Base-by-base conservation (phyloP, 2,113 vertebrate species). In the Paradoxurus hermaphroditus region DNA sequence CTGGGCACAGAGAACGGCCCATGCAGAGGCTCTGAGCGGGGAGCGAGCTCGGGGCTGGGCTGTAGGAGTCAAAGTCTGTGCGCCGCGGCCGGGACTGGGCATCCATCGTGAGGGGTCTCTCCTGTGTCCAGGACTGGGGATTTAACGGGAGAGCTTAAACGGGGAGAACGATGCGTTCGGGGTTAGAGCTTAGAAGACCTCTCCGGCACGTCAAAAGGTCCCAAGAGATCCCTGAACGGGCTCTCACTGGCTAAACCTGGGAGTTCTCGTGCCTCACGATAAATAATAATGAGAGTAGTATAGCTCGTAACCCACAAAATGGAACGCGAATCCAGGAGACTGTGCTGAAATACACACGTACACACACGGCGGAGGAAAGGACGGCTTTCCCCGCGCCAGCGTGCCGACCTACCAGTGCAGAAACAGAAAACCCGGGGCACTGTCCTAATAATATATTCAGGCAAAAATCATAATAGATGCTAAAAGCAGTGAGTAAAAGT, bases 151-250 rank as follows among this genome's bases (percentile, higher is more conserved):
- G 29, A 39, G 70, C 84, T 84, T 56, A 92, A 90, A 25, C 25
- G 68, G 2, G n/a, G 25, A 87, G 13, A 41, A 12, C 25, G 65
- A 93, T 34, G 85, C n/a, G 11, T 31, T 79, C 86, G 84, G 46
- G 87, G 78, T 44, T 59, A 46, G 27, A 96, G 91, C 88, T 91
- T 91, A 67, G 91, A 91, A 67, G 77, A 84, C 77, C 29, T 12
- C 18, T 95, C 53, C 62, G 73, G 39, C 56, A 67, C 29, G 41
- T 34, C 46, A 31, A 46, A 86, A 91, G 67, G 25, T 31, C 41
- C 70, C 5, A 46, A 39, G 16, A 39, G 62, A 29, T 75, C 39
- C 46, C 41, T 79, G 39, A 91, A 91, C 44, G 29, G 70, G 39
- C 41, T 91, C 51, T 90, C 53, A 67, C 23, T 75, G 29, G 46